phyloP scores from a whole-genome alignment of 2,888 invertebrate species.

The Pediacus dermestoides region DNA sequence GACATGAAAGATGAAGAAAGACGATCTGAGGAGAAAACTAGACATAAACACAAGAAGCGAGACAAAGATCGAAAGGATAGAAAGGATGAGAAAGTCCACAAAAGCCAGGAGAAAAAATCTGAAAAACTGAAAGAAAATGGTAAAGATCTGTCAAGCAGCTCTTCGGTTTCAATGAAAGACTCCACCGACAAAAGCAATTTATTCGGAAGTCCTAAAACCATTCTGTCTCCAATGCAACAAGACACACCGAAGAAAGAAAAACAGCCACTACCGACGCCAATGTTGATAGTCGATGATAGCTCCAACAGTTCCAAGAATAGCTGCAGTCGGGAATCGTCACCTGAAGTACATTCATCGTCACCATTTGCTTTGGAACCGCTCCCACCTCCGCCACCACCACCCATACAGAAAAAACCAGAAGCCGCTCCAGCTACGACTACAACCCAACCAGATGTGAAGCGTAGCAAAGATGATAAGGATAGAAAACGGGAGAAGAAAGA shows the following conservation, averaged over 20 bases:
- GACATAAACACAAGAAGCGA: constrained; percentile 56
- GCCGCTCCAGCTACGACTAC: too few relatives aligned
- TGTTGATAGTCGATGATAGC: constrained; percentile 36
- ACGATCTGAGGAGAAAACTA: constrained; percentile 46
- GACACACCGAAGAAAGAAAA: too few relatives aligned
- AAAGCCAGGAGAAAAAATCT: constrained; percentile 46
- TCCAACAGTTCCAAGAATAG: constrained; percentile 41
- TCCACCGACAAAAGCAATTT: constrained; percentile 26
- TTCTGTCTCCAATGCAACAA: too few relatives aligned
- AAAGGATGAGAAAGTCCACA: constrained; percentile 56
- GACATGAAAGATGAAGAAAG: constrained; percentile 40
- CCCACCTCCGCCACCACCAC: constrained; percentile 18
- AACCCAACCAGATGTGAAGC: constrained; percentile 45
- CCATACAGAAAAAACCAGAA: constrained; percentile 17
- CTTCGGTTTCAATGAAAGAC: too few relatives aligned
- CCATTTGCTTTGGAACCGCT: too few relatives aligned
- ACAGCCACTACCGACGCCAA: neutral
- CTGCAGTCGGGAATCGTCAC: constrained; percentile 38
- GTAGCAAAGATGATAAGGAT: constrained; percentile 51
- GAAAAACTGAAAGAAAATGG: constrained; percentile 24
- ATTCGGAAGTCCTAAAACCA: constrained; percentile 35
- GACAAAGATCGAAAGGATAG: constrained; percentile 50
- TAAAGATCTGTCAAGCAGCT: constrained; percentile 44
- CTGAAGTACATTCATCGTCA: constrained; percentile 18
- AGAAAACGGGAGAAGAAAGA: constrained; percentile 33